Evolutionary conservation across 2,797 vertebrate species (phyloP), one percentile per base, ranked within the genome.

Genomic region (Leucoraja ocellata): DNA sequence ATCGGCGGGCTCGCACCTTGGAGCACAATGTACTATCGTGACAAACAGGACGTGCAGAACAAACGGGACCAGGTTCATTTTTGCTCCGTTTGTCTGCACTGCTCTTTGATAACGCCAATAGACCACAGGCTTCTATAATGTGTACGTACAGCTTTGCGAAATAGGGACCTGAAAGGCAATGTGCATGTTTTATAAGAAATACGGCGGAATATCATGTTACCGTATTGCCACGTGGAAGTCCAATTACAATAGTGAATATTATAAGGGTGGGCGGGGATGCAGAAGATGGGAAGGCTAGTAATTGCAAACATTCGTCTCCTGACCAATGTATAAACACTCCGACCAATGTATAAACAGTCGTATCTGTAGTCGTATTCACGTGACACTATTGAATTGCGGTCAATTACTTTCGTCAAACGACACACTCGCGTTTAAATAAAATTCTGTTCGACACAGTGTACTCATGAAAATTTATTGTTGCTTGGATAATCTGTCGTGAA

Each of bases 1-100:
- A 94, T 97, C 96, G 94, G 94, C 96, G 0, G 96, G 96, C 21
- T 95, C 93, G 93, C 98, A 97, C 94, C 93, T 95, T 9, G 96
- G 96, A 14, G 94, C 95, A 95, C 95, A 90, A 94, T 95, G 94
- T 58, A 95, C 94, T 73, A 96, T 88, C 78, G 93, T 93, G 0
- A 94, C 23, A 8, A 97, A 88, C 23, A 95, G 94, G 0, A 96
- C 23, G 9, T 16, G 94, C 93, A 97, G 94, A 76, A 97, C 93
- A 94, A 95, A 94, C 91, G 94, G 94, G 94, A 95, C 93, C 93
- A 93, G 63, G 93, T 7, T 93, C 97, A 97, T 97, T 94, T 74
- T 94, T 93, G 80, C 80, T 93, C 93, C 81, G 93, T 94, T 94
- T 95, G 94, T 58, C 93, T 93, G 94, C 94, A 63, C 65, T 93